Percentiles rank a stretch among this genome's conserved stretches.
phyloP scores from a whole-genome alignment of 2,113 vertebrate genomes.

The Dasyornis broadbenti region DNA sequence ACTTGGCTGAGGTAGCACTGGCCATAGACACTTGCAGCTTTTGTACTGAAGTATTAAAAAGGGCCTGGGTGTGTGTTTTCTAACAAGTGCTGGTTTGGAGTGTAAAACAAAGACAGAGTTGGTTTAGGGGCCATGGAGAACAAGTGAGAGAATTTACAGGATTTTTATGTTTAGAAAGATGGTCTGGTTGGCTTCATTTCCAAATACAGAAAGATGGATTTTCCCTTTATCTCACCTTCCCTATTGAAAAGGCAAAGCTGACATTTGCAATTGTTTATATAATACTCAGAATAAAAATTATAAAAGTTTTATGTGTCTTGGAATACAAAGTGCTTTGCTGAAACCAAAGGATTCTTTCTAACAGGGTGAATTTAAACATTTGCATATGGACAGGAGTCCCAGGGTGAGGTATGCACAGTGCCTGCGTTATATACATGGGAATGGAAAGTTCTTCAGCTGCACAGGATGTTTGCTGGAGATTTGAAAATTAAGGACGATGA shows the following conservation, averaged over 20 bases:
- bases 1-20: not conserved
- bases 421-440: not conserved
- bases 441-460: not conserved
- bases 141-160: not conserved
- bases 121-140: not conserved
- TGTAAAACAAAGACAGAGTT: not conserved
- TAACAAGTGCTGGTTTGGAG: not conserved
- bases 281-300: not conserved
- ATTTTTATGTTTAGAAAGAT: not conserved
- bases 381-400: not conserved
- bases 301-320: not conserved
- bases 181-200: not conserved
- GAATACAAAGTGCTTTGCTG: not conserved
- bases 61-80: not conserved
- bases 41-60: not conserved
- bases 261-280: not conserved
- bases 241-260: not conserved
- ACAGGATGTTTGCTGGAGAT: not conserved
- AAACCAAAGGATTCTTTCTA: not conserved
- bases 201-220: not conserved
- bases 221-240: not conserved
- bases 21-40: not conserved
- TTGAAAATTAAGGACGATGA: not conserved
- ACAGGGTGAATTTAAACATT: not conserved
- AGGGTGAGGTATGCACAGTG: not conserved